Conservation (phyloP, 2,888 invertebrate genomes). For the Orthonychiurus folsomi region DNA sequence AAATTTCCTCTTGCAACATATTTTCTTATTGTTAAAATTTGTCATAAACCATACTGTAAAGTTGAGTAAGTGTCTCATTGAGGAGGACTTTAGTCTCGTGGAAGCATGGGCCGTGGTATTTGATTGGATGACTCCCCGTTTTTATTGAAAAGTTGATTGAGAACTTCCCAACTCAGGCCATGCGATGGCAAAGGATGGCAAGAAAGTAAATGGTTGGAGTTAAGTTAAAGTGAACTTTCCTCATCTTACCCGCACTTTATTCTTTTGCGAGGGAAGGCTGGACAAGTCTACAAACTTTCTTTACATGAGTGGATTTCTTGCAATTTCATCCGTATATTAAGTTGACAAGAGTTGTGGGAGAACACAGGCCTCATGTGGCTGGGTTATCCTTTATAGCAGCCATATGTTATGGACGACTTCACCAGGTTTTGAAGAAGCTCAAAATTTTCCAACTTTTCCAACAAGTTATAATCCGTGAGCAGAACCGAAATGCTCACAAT, state of each 20-base stretch:
- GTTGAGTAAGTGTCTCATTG: constrained; percentile 2
- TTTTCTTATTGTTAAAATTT: constrained; percentile 10
- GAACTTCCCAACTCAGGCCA: neutral
- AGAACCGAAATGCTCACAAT: no score
- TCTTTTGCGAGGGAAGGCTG: neutral
- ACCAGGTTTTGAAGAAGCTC: no score
- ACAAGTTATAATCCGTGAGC: no score
- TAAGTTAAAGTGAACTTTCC: constrained; percentile 10
- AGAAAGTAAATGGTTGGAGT: constrained; percentile 2
- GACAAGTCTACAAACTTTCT: neutral
- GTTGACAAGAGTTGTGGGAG: constrained; percentile 9
- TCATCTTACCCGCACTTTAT: neutral
- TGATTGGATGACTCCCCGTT: constrained; percentile 14
- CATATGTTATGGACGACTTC: no score
- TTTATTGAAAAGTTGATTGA: constrained; percentile 18
- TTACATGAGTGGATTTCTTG: constrained; percentile 2
- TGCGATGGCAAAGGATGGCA: neutral
- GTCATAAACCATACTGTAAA: constrained; percentile 9
- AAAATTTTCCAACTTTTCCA: no score
- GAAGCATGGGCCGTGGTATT: constrained; percentile 4
- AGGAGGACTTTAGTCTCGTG: neutral
- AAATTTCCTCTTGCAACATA: no score
- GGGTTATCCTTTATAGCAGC: no score
- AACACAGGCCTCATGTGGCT: neutral
- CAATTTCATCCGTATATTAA: constrained; percentile 9